These are phyloP conservation scores for Caerostris darwini DNA, from an alignment of 1,140 invertebrate genomes.

Conservation along the genomic window DNA sequence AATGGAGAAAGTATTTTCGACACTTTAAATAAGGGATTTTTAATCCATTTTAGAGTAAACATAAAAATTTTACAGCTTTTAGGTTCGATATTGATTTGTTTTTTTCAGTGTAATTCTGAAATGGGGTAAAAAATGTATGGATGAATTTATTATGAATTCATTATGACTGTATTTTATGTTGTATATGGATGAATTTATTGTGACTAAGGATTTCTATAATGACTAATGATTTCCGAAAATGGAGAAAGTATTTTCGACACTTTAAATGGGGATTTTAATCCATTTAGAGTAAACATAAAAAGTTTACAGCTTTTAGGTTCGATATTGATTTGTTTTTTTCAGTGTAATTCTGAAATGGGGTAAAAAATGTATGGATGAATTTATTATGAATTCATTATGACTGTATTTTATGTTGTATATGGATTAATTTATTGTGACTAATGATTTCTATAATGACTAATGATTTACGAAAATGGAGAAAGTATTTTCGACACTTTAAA, in stretches of 20 bases:
- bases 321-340: not conserved
- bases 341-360: no score
- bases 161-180: no score
- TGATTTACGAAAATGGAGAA: not conserved
- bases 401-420: no score
- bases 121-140: no score
- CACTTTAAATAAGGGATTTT: not conserved
- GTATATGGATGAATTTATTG: no score
- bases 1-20: not conserved
- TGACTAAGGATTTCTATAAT: no score
- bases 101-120: no score
- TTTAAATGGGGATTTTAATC: not conserved
- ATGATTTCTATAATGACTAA: no score
- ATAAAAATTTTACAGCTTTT: not conserved
- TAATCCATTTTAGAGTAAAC: not conserved
- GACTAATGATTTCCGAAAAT: not conserved
- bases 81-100: not conserved
- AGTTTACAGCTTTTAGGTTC: not conserved
- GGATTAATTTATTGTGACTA: no score
- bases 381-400: no score
- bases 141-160: no score
- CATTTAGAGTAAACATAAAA: not conserved
- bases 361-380: no score
- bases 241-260: not conserved
- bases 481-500: conserved; percentile 1